phyloP scores from a whole-genome alignment of 2,797 vertebrate species.

The Acipenser oxyrinchus region DNA sequence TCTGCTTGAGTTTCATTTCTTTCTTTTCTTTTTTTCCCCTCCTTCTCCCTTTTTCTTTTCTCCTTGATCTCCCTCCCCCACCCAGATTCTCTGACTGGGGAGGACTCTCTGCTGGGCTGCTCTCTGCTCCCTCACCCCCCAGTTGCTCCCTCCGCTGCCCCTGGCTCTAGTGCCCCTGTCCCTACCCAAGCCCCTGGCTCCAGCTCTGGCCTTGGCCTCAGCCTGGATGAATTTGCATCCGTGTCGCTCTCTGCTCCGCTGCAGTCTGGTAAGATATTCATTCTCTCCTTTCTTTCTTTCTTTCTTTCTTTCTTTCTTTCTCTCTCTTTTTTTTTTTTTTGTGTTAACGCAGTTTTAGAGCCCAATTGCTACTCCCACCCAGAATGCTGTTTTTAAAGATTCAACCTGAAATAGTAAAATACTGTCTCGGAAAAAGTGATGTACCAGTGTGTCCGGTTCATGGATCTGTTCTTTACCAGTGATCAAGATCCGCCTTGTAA shows the following conservation, averaged over 20 bases:
- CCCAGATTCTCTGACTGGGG: constrained; percentile 81
- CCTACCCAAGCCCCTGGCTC: constrained; percentile 65
- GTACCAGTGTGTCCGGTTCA: too few species aligned
- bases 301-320: neutral
- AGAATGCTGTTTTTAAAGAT: too few species aligned
- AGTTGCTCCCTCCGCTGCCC: constrained; percentile 59
- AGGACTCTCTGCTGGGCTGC: constrained; percentile 83
- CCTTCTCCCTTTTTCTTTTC: constrained; percentile 7
- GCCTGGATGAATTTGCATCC: constrained; percentile 76
- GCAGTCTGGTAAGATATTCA: constrained; percentile 73
- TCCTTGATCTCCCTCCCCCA: constrained; percentile 30
- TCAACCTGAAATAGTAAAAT: too few species aligned
- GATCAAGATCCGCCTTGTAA: too few species aligned
- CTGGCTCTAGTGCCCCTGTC: constrained; percentile 62
- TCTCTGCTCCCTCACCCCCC: constrained; percentile 83
- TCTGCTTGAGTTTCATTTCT: constrained; percentile 13
- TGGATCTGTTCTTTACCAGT: too few species aligned
- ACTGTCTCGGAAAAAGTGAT: too few species aligned
- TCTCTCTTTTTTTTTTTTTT: neutral
- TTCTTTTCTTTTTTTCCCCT: constrained; percentile 10
- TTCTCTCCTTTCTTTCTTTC: constrained; percentile 14
- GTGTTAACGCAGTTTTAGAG: too few species aligned
- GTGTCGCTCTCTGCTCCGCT: constrained; percentile 69
- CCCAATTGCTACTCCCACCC: too few species aligned
- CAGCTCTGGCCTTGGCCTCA: constrained; percentile 60